A percentile compares a stretch with the other conserved stretches of the same genome.
Evolutionary conservation across 2,797 vertebrate species (phyloP).

Genomic region (Sebastes hopkinsi): DNA sequence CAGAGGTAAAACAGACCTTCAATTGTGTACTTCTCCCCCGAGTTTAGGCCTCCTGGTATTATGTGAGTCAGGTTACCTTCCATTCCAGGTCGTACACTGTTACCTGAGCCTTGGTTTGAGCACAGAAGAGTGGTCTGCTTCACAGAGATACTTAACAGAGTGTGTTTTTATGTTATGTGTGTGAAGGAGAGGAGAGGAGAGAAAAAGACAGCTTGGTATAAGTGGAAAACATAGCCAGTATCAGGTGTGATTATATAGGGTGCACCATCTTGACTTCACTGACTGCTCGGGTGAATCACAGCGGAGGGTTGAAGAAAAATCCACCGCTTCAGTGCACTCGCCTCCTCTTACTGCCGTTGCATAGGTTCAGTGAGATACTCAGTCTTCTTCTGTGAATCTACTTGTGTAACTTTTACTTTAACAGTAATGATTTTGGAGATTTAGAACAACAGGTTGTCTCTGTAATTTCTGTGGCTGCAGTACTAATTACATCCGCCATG

Average conservation of each 20-base stretch:
- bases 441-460: neutral
- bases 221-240: conserved; percentile 20
- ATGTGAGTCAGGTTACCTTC: conserved; percentile 78
- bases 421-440: conserved; percentile 30
- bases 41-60: conserved; percentile 64
- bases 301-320: conserved; percentile 23
- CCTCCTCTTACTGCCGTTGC: neutral
- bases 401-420: conserved; percentile 19
- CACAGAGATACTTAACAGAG: conserved; percentile 27
- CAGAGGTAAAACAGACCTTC: conserved; percentile 69
- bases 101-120: conserved; percentile 69
- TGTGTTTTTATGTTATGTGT: conserved; percentile 22
- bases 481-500: conserved; percentile 8
- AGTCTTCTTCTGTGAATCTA: neutral
- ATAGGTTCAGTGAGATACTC: neutral
- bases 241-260: conserved; percentile 31
- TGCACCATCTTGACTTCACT: conserved; percentile 19
- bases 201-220: neutral
- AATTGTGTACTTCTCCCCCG: conserved; percentile 69
- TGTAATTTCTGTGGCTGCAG: conserved; percentile 24
- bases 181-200: conserved; percentile 1
- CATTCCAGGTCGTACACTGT: conserved; percentile 59
- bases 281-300: conserved; percentile 31
- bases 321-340: conserved; percentile 15
- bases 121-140: conserved; percentile 51